These are phyloP conservation scores for Kuschelorhynchus macadamiae DNA, from an alignment of 2,888 invertebrate genomes.

Conservation along the genomic window DNA sequence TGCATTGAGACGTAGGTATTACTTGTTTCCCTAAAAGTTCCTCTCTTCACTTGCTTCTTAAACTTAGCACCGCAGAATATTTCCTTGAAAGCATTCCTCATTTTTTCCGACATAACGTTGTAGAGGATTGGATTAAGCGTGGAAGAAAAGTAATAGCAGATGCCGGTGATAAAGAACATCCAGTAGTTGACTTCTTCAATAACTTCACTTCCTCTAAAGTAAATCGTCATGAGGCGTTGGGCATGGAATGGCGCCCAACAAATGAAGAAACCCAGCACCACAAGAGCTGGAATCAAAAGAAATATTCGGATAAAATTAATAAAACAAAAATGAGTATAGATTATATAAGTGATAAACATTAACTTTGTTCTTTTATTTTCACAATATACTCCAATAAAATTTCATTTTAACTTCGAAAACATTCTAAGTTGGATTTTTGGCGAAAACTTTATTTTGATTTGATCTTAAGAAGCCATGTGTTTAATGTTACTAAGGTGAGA, in stretches of 20 bases:
- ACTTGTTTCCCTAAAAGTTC: conserved; percentile 40
- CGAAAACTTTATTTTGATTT: no score
- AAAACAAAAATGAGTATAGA: no score
- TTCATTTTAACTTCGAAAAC: no score
- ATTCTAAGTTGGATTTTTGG: no score
- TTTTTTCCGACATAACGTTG: conserved; percentile 84
- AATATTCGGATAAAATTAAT: neutral
- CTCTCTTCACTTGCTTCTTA: conserved; percentile 48
- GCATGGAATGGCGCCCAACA: conserved; percentile 98
- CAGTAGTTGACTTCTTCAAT: conserved; percentile 82
- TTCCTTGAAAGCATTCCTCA: conserved; percentile 83
- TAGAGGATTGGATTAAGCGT: conserved; percentile 91
- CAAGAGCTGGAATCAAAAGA: conserved; percentile 80
- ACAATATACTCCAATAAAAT: no score
- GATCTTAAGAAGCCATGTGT: no score
- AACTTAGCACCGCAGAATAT: conserved; percentile 76
- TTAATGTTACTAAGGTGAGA: no score
- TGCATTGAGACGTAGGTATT: conserved; percentile 42
- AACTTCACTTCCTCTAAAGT: conserved; percentile 77
- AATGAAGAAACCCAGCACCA: conserved; percentile 93
- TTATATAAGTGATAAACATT: no score
- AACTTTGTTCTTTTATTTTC: no score
- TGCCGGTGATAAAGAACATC: conserved; percentile 84
- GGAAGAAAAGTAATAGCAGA: conserved; percentile 83
- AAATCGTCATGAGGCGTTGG: conserved; percentile 88